Conservation (phyloP, 2,113 vertebrate genomes). For the Columba livia region DNA sequence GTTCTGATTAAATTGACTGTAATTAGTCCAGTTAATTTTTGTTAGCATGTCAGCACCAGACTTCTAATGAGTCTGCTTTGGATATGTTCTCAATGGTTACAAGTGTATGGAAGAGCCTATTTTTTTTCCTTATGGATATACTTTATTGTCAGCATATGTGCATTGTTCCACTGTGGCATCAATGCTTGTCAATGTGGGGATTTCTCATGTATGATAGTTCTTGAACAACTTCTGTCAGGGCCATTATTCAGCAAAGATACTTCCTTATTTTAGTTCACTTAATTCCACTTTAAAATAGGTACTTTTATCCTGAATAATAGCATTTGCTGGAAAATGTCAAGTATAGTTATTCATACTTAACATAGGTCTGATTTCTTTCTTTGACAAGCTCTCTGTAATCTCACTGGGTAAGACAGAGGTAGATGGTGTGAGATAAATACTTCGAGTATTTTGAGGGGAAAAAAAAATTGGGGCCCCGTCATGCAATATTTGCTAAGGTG, state of each 20-base stretch:
- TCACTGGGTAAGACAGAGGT: neutral
- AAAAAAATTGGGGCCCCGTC: neutral
- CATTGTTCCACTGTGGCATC: neutral
- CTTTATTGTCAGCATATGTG: neutral
- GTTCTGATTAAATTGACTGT: neutral
- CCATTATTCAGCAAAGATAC: neutral
- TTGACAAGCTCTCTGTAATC: neutral
- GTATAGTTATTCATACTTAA: neutral
- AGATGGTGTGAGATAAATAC: neutral
- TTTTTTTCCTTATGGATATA: neutral
- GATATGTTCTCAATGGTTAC: neutral
- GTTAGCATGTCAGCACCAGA: neutral
- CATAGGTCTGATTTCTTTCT: neutral
- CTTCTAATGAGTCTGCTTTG: neutral
- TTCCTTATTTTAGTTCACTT: neutral
- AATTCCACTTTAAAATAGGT: neutral
- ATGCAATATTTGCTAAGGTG: neutral
- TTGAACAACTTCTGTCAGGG: neutral
- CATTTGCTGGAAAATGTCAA: neutral
- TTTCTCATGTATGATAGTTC: neutral
- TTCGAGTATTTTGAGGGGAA: neutral
- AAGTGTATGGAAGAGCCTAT: neutral
- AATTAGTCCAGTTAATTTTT: neutral
- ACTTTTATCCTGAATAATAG: neutral
- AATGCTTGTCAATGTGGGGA: neutral